Conservation (phyloP, 2,888 invertebrate species). For the Trichacis sp. region DNA sequence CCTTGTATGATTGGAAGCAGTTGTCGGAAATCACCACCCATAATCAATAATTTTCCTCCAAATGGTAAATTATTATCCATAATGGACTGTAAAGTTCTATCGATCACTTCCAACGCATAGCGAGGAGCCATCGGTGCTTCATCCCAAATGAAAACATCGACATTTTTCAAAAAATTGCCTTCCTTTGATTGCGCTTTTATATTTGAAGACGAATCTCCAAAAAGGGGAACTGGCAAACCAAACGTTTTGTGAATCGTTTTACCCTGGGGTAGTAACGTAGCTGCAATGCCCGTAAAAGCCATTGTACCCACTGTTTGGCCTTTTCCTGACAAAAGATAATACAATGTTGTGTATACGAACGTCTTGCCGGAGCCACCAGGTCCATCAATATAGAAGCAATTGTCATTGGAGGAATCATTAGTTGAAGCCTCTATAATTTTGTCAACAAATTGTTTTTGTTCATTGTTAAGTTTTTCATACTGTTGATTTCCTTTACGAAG, state of each 20-base stretch:
- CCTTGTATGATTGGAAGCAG: conserved; percentile 30
- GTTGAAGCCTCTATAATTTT: neutral
- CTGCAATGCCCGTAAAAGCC: too few species aligned
- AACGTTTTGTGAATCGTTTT: neutral
- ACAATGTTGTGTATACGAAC: neutral
- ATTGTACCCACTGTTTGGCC: neutral
- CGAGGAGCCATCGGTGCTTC: too few species aligned
- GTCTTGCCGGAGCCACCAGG: too few species aligned
- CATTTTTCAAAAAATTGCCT: neutral
- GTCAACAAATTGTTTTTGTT: conserved; percentile 7
- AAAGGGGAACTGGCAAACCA: too few species aligned
- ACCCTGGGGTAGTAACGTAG: neutral
- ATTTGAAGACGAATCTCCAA: too few species aligned
- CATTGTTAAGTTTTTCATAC: neutral
- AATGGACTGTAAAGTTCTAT: too few species aligned
- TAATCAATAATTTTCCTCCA: conserved; percentile 44
- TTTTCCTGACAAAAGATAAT: neutral
- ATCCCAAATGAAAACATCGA: conserved; percentile 21
- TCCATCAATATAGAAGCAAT: too few species aligned
- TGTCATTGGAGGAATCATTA: neutral
- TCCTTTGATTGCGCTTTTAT: conserved; percentile 17
- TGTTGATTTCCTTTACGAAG: neutral
- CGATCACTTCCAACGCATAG: too few species aligned
- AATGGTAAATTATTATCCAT: conserved; percentile 44
- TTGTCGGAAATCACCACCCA: too few species aligned